These are phyloP conservation scores for Rhynchomys soricoides DNA, from an alignment of 2,113 vertebrate species.

Conservation along the genomic window DNA sequence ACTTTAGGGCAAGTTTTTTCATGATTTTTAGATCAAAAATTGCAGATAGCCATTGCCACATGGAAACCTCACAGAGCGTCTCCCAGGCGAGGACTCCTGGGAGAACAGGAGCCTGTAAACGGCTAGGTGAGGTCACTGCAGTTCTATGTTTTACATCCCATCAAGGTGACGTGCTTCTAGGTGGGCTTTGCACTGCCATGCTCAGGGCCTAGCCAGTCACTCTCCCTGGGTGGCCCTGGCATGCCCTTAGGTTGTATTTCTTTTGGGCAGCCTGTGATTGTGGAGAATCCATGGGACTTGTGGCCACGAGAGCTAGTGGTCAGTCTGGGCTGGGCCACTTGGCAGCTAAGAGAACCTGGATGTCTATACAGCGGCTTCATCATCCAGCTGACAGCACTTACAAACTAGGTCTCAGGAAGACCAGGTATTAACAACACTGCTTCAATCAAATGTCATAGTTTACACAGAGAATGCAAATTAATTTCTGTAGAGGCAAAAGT, in stretches of 20 bases:
- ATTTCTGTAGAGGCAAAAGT: constrained; percentile 44
- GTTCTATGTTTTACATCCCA: background rate
- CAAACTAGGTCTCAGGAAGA: constrained; percentile 37
- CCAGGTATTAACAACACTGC: constrained; percentile 1
- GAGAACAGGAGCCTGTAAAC: constrained; percentile 7
- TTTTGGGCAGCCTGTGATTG: constrained; percentile 4
- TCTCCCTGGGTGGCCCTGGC: constrained; percentile 10
- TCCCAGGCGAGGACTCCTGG: constrained; percentile 7
- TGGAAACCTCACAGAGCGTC: background rate
- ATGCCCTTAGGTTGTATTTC: background rate
- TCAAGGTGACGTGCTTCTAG: background rate
- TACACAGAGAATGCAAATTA: constrained; percentile 44
- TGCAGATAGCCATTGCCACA: constrained; percentile 63
- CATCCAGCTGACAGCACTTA: constrained; percentile 26
- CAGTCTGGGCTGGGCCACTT: constrained; percentile 9
- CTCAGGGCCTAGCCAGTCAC: background rate
- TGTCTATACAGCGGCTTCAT: constrained; percentile 17
- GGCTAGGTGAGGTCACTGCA: background rate
- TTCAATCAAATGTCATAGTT: constrained; percentile 44
- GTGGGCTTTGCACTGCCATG: background rate
- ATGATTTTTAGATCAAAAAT: constrained; percentile 74
- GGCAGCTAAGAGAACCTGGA: background rate
- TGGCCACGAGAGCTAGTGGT: constrained; percentile 40
- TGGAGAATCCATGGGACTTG: constrained; percentile 67
- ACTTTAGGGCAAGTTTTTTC: constrained; percentile 56